phyloP scores from a whole-genome alignment of 2,113 vertebrate genomes.

The human (Homo sapiens) region GRCh38 chr3:17710001-17710500 shows the following conservation, averaged over 20 bases:
- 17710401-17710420: too few species aligned
- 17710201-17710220: background rate
- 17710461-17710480: too few species aligned
- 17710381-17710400: too few species aligned
- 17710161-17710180: background rate
- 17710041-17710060: background rate
- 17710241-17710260: background rate
- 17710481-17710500: too few species aligned
- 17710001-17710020: background rate
- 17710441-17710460: too few species aligned
- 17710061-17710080: background rate
- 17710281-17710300: background rate
- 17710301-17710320: too few species aligned
- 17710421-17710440: too few species aligned
- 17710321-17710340: too few species aligned
- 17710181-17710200: background rate
- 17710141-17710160: background rate
- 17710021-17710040: background rate
- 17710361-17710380: too few species aligned
- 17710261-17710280: background rate
- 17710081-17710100: background rate
- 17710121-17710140: background rate
- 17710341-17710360: too few species aligned
- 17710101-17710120: background rate
- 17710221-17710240: background rate